Percentiles rank a stretch among this genome's conserved stretches.
Evolutionary conservation across 1,140 invertebrate species (phyloP).

Genomic region (Ostrea edulis): DNA sequence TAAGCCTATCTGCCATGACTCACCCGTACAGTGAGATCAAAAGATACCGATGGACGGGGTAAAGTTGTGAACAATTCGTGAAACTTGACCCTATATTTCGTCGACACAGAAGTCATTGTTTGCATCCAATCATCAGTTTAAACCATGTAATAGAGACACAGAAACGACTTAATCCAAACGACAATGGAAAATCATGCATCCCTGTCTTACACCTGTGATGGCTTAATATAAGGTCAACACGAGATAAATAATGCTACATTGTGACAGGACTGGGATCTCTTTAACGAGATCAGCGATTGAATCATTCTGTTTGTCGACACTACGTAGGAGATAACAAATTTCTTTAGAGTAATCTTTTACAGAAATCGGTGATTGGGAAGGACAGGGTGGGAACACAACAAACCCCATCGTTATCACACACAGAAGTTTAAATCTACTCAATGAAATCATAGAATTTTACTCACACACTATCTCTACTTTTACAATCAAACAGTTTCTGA

Average conservation of each 20-base stretch:
- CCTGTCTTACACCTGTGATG: constrained; percentile 25
- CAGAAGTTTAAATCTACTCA: neutral
- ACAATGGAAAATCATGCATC: constrained; percentile 35
- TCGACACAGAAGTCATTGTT: constrained; percentile 32
- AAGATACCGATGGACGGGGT: constrained; percentile 8
- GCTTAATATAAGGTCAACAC: constrained; percentile 32
- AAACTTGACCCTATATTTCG: constrained; percentile 32
- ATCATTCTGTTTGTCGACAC: constrained; percentile 32
- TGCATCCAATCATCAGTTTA: constrained; percentile 31
- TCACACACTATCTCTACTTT: neutral
- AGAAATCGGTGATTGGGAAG: constrained; percentile 10
- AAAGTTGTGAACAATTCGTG: constrained; percentile 22
- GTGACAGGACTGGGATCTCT: constrained; percentile 19
- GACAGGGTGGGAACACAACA: constrained; percentile 11
- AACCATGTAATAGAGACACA: constrained; percentile 24
- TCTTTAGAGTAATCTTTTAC: constrained; percentile 21
- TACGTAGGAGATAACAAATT: constrained; percentile 3
- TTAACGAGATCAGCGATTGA: constrained; percentile 36
- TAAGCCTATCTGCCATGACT: constrained; percentile 27
- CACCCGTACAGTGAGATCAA: constrained; percentile 21
- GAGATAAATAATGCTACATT: constrained; percentile 24
- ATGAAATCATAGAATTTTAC: neutral
- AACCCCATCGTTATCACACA: neutral
- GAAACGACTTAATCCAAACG: constrained; percentile 30
- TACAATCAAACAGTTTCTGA: neutral